These are phyloP conservation scores for Phaethornis superciliosus DNA, from an alignment of 2,113 vertebrate genomes.

Conservation along the genomic window DNA sequence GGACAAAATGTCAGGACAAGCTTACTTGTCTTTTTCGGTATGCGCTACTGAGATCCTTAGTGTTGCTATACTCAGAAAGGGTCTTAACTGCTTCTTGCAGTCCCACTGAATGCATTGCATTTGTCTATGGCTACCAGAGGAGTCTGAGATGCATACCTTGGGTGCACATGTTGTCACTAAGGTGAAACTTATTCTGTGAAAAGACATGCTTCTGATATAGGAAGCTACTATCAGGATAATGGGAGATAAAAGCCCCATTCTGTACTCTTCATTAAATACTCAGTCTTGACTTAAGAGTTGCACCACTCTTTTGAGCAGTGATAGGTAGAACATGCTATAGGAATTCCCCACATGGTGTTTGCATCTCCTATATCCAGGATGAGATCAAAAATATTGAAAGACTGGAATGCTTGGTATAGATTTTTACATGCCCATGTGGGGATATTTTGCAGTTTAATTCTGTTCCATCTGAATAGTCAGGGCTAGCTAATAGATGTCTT, in stretches of 20 bases:
- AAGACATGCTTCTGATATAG: background rate
- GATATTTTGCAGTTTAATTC: background rate
- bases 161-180: background rate
- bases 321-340: background rate
- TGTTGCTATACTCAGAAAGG: background rate
- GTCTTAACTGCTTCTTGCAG: background rate
- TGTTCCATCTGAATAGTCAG: background rate
- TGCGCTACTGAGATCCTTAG: background rate
- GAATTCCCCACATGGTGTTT: background rate
- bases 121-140: background rate
- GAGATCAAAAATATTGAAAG: background rate
- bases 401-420: background rate
- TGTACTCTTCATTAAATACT: background rate
- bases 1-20: background rate
- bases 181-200: background rate
- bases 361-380: background rate
- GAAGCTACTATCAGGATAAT: background rate
- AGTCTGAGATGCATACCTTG: background rate
- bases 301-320: background rate
- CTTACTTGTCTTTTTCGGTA: background rate
- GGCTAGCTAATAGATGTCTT: background rate
- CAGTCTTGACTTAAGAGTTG: background rate
- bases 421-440: background rate
- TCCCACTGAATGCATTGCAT: background rate
- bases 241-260: background rate